Conservation (phyloP, 2,888 invertebrate genomes). For the Callinectes sapidus region DNA sequence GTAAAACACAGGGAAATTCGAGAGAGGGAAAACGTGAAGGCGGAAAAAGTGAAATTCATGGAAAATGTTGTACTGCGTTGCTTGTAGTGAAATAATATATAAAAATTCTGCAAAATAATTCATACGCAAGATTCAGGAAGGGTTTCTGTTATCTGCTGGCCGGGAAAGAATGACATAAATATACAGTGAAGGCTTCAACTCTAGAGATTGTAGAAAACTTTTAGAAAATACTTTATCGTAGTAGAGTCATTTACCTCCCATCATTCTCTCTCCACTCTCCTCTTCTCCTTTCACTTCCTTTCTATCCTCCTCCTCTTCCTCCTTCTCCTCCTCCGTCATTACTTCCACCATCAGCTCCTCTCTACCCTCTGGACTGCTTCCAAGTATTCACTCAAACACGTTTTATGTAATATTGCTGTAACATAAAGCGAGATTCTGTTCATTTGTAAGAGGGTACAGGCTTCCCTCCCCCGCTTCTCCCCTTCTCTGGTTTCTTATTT, state of each 20-base stretch:
- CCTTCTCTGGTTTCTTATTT: background rate
- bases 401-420: conserved; percentile 5
- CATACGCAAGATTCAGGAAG: background rate
- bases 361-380: conserved; percentile 2
- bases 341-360: background rate
- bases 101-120: background rate
- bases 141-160: background rate
- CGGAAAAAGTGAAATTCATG: background rate
- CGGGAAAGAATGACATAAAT: background rate
- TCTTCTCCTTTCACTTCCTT: background rate
- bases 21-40: background rate
- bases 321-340: background rate
- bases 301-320: background rate
- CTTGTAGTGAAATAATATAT: background rate
- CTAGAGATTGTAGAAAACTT: background rate
- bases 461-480: background rate
- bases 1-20: background rate
- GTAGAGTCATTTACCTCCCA: background rate
- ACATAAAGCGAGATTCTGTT: background rate
- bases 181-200: background rate
- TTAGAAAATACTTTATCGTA: background rate
- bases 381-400: conserved; percentile 5
- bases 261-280: background rate
- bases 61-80: background rate
- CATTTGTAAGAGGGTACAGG: background rate